These are phyloP conservation scores for Aphrocallistes beatrix DNA, from an alignment of 37 sponge, comb jelly and placozoan genomes.

Conservation along the genomic window DNA sequence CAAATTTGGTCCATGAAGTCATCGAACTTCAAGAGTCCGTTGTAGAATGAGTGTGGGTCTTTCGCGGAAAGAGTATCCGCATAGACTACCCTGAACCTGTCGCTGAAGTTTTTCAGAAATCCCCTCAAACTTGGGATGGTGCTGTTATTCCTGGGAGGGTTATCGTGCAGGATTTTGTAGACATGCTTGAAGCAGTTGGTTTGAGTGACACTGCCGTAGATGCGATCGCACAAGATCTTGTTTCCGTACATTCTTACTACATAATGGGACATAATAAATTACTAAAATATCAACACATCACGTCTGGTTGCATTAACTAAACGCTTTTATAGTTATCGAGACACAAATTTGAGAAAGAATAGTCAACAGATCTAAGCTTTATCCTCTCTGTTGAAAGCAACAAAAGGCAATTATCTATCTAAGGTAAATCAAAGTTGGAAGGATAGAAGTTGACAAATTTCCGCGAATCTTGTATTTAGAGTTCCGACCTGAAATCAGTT, in stretches of 20 bases:
- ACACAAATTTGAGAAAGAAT: too few relatives aligned
- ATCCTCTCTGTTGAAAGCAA: too few relatives aligned
- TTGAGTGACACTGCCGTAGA: slow-evolving; percentile 11
- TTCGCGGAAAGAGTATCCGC: neutral
- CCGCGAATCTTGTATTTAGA: too few relatives aligned
- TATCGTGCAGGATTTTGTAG: neutral
- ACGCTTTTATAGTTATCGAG: neutral
- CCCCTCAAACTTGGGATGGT: neutral
- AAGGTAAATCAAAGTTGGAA: too few relatives aligned
- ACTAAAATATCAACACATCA: neutral
- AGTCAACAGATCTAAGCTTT: too few relatives aligned
- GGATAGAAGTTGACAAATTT: too few relatives aligned
- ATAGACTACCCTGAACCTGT: neutral
- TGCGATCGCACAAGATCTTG: neutral
- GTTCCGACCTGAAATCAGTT: too few relatives aligned
- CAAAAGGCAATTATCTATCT: too few relatives aligned
- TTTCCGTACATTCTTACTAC: slow-evolving; percentile 16
- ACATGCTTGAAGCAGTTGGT: slow-evolving; percentile 9
- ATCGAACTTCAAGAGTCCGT: slow-evolving; percentile 14
- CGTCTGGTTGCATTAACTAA: neutral
- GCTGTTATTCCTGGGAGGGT: neutral
- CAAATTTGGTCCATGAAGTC: slow-evolving; percentile 8
- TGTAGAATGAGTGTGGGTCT: neutral
- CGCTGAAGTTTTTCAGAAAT: neutral
- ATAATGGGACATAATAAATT: neutral